Evolutionary conservation across 2,888 invertebrate genomes (phyloP), one percentile per base, ranked within the genome.

Genomic region (Sycophila texana): DNA sequence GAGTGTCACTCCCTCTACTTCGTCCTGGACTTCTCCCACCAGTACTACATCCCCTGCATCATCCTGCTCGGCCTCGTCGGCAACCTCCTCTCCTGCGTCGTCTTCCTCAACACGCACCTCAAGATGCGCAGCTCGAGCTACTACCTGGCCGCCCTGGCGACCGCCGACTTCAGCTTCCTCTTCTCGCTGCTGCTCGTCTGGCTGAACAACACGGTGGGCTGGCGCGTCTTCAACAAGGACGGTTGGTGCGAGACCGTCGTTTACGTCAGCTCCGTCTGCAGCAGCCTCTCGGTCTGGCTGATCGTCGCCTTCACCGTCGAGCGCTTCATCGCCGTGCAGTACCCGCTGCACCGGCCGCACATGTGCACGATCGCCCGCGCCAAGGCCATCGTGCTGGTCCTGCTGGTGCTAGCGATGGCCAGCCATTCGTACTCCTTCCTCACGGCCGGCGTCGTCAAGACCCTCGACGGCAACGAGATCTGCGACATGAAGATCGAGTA

Each of bases 231-330:
- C 86, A 92, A 93, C 86, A 89, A 89, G 60, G 90, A 92, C 26
- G 93, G 93, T 14, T 92, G 93, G 91, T 94, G 94, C 86, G 92
- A 93, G 84, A 88, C 90, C 5, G 86, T 92, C 47, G 90, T 92
- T 51, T 93, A 93, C 85, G 84, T 92, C 1, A 91, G 91, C 75
- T 91, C 92, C 26, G 92, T 92, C 1, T 93, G 92, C 91, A 93
- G 93, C 82, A 94, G 93, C 72, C 87, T 94, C 14, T 94, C 94
- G 84, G 94, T 94, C 2, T 95, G 94, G 94, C 89, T 94, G 51
- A 94, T 94, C 55, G 94, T 95, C 5, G 94, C 94, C 0, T 94
- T 94, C 86, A 94, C 94, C 0, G 92, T 94, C 1, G 94, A 95
- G 86, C 90, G 94, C 74, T 94, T 94, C 88, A 93, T 94, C 60